Evolutionary conservation across 2,113 vertebrate species (phyloP), one percentile per base, ranked within the genome.

Genomic region (Prionailurus bengalensis): DNA sequence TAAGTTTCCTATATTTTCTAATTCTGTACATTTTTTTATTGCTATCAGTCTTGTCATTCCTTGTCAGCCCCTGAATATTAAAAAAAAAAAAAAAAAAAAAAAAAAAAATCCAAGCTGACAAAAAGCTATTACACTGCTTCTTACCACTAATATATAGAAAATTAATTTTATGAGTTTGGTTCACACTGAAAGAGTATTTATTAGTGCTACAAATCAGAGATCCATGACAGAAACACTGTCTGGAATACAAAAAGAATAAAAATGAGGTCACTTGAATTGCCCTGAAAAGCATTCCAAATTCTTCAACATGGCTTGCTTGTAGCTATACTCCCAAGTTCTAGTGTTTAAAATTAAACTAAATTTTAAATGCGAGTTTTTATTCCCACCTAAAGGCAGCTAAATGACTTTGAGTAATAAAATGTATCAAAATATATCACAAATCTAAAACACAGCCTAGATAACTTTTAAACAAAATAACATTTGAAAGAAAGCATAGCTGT

Each of bases 161-260:
- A 83, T 68, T 96, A 97, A 97, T 94, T 98, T 78, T 78, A 96
- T 79, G 92, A 7, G 45, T 94, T 25, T 91, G 96, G 93, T 92
- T 98, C 97, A 93, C 87, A 83, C 7, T 95, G 79, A 0, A 15
- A 98, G 51, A 95, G 74, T 95, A 96, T 86, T 89, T 94, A 83
- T 45, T 68, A 91, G 5, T 4, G 93, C 90, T 96, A 94, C 48
- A 95, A 82, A 89, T 97, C 93, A 93, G 93, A 97, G 87, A 97
- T 11, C 58, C 0, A 95, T 74, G 94, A 97, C 97, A 82, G 76
- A 97, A 96, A 94, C 94, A 86, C 17, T 88, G 79, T 89, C 88
- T 98, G 86, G 96, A 98, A 98, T 80, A 95, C 88, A 70, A 84
- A 96, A 95, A 70, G 88, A 96, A 97, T 93, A 93, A 87, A 17